Base-by-base conservation (phyloP, 2,797 vertebrate species). In the Sebastes hubbsi region DNA sequence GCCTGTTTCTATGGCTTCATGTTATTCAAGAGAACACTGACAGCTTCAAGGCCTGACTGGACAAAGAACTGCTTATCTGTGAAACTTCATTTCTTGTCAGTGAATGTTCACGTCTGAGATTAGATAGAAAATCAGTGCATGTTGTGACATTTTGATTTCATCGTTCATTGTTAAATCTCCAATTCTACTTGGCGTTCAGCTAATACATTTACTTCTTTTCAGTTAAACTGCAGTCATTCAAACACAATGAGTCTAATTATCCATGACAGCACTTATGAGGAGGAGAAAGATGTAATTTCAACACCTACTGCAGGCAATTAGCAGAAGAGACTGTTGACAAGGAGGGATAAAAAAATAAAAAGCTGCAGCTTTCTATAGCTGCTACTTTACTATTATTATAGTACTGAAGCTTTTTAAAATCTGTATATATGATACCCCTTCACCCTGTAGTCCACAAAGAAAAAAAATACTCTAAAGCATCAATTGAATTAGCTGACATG, bases 281-380 rank as follows among this genome's bases (percentile, higher is more conserved):
- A 55, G 49, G 60, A 72, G 36, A 30, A 56, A 54, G 25, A 72
- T 56, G 62, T 18, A 11, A 61, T 78, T 72, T 13, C 36, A 62
- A 58, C 56, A 76, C 73, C 75, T 38, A 76, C 63, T 32, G 42
- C 30, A 16, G 27, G 46, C 77, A 82, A 69, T 70, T 87, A 79
- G 24, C 34, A 56, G n/a, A 52, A 74, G 63, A 68, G 54, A 24
- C 25, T 55, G 32, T 69, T 1, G 42, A 67, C 11, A 59, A 30
- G 29, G 11, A 56, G 42, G 27, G 8, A 49, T 16, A 1, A 14
- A 55, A 16, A 34, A 59, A 54, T 54, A 12, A 54, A 34, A 36
- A 24, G 16, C 25, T 24, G 4, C 6, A 13, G 30, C 24, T 32
- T 34, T 65, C 22, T n/a, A 16, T 36, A 30, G 5, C 18, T 36